Base-by-base conservation (phyloP, 1,140 invertebrate species). In the Ctenoplectra terminalis region DNA sequence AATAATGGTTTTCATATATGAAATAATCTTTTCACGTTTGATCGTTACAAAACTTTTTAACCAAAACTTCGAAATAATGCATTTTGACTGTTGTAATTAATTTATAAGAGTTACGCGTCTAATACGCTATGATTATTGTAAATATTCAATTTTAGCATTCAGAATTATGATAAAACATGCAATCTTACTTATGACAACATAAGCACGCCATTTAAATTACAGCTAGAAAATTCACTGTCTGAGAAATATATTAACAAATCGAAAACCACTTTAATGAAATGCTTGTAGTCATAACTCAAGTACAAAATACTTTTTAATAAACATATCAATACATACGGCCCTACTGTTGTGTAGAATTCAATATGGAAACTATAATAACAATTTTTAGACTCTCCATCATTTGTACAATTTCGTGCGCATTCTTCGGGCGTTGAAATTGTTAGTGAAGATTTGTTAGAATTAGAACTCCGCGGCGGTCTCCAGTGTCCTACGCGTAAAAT, bases 281-380 rank as follows among this genome's bases (percentile, higher is more conserved):
- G 31, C 17, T 3, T 17, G n/a, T 8, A 20, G 6, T 43, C 17
- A 17, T 26, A 0, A 37, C 7, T 11, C 9, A 73, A 74, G 26
- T 29, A n/a, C 63, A 26, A 48, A 46, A 31, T 54, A n/a, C 20
- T 64, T 29, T 20, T 40, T 7, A 48, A 63, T 64, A 56, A 52
- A 13, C 15, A 37, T 67, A 8, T 56, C 17, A 29, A 69, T 73
- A 81, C 84, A 9, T 80, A 87, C 87, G 29, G 46, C 72, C 91
- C 89, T 87, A 94, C 82, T 2, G 94, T 92, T 48, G 92, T 88
- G 81, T 94, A 95, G 80, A 92, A 91, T 90, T 95, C 95, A 0
- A 95, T 52, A 8, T 75, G 66, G 66, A 95, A 95, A 17, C 91
- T 81, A 80, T 94, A 95, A 80, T 94, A 90, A 88, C 95, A 95